phyloP scores from a whole-genome alignment of 2,888 invertebrate genomes.

The Orthosia cruda region DNA sequence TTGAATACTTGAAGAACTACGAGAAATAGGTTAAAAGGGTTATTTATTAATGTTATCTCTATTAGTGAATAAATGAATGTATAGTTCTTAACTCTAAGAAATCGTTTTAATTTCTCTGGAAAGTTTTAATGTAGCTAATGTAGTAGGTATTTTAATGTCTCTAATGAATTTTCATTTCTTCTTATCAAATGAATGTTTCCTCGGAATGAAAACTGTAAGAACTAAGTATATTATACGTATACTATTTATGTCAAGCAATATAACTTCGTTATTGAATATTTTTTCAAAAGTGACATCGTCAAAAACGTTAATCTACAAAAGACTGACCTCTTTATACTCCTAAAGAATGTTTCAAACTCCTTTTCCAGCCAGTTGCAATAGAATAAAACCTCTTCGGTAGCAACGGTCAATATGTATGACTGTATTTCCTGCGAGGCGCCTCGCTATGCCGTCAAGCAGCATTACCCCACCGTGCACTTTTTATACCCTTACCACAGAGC shows the following conservation, averaged over 20 bases:
- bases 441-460: constrained; percentile 50
- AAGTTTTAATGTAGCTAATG: no score
- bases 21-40: constrained; percentile 6
- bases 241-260: no score
- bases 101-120: not conserved
- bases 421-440: constrained; percentile 42
- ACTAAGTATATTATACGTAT: no score
- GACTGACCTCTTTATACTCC: not conserved
- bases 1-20: constrained; percentile 3
- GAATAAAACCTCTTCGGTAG: constrained; percentile 22
- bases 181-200: no score
- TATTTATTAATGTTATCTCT: constrained; percentile 16
- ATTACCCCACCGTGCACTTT: constrained; percentile 51
- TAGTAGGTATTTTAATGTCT: no score
- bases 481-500: constrained; percentile 33
- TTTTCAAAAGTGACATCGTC: no score
- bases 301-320: not conserved
- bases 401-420: constrained; percentile 33
- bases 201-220: no score
- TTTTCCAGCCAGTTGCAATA: not conserved
- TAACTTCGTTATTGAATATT: no score
- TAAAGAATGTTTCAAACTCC: not conserved
- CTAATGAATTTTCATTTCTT: not conserved
- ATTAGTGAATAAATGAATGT: not conserved
- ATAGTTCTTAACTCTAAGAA: not conserved